Percentiles rank a stretch among this genome's conserved stretches.
phyloP scores from a whole-genome alignment of 1,140 invertebrate species.

The Bombus huntii region DNA sequence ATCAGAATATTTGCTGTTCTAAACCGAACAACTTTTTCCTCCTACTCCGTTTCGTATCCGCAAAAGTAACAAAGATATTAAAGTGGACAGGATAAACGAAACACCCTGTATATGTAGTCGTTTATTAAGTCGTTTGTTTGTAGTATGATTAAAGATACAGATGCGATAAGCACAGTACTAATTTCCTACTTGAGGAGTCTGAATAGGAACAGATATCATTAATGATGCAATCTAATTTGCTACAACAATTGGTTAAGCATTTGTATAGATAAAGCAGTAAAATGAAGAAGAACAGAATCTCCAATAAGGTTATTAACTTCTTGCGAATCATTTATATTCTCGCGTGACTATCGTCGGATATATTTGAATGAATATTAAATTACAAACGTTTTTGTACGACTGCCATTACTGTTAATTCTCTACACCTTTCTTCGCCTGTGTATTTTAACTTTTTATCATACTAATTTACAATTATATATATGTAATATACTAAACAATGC shows the following conservation, averaged over 20 bases:
- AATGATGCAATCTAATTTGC: not conserved
- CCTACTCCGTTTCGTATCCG: too few species aligned
- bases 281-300: not conserved
- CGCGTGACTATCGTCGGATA: too few species aligned
- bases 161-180: not conserved
- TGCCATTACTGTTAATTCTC: constrained; percentile 44
- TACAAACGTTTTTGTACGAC: constrained; percentile 18
- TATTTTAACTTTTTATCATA: constrained; percentile 31
- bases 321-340: not conserved
- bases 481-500: constrained; percentile 66
- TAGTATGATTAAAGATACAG: not conserved
- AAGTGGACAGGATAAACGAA: too few species aligned
- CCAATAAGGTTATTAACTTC: not conserved
- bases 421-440: not conserved
- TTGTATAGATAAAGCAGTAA: not conserved
- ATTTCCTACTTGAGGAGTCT: not conserved
- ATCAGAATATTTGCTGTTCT: too few species aligned
- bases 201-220: too few species aligned
- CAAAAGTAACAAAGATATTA: too few species aligned
- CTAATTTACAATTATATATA: constrained; percentile 56
- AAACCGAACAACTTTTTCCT: too few species aligned
- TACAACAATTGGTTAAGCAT: not conserved
- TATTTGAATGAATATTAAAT: not conserved
- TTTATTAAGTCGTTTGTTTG: not conserved
- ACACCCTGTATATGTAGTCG: not conserved